Evolutionary conservation across 1,140 invertebrate genomes (phyloP).

Genomic region (Bombus pyrosoma): DNA sequence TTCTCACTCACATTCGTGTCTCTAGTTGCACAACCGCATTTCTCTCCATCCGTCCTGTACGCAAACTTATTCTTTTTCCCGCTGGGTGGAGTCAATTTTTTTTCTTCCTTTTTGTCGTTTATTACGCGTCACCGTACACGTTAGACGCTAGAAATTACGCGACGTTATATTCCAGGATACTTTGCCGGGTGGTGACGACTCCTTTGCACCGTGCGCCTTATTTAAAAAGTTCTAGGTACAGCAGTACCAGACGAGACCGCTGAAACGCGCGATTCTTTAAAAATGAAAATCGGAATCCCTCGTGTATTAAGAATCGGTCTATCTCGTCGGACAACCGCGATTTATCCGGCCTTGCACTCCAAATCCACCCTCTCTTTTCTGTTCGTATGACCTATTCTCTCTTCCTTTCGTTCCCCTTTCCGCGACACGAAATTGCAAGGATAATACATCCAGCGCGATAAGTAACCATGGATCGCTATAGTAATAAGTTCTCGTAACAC

Average conservation of each 20-base stretch:
- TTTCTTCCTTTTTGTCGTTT: slow-evolving; percentile 59
- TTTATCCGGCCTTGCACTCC: slow-evolving; percentile 43
- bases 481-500: slow-evolving; percentile 49
- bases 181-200: not conserved
- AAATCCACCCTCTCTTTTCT: slow-evolving; percentile 28
- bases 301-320: slow-evolving; percentile 39
- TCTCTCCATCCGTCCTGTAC: not conserved
- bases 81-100: slow-evolving; percentile 21
- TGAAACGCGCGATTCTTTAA: not conserved
- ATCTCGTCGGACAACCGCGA: slow-evolving; percentile 30
- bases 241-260: not conserved
- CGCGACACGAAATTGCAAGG: slow-evolving; percentile 9
- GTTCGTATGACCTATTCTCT: not conserved
- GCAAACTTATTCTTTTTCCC: not conserved
- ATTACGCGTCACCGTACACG: slow-evolving; percentile 51
- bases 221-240: slow-evolving; percentile 1
- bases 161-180: not conserved
- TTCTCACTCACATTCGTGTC: not conserved
- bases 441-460: slow-evolving; percentile 53
- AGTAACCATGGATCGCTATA: slow-evolving; percentile 42
- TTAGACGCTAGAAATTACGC: slow-evolving; percentile 41
- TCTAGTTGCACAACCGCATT: not conserved
- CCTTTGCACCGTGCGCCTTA: not conserved
- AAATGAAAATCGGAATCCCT: not conserved
- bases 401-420: not conserved